Percentiles rank a stretch among this genome's conserved stretches.
Evolutionary conservation across 2,888 invertebrate genomes (phyloP).

Genomic region (Lepeophtheirus nordmannii): DNA sequence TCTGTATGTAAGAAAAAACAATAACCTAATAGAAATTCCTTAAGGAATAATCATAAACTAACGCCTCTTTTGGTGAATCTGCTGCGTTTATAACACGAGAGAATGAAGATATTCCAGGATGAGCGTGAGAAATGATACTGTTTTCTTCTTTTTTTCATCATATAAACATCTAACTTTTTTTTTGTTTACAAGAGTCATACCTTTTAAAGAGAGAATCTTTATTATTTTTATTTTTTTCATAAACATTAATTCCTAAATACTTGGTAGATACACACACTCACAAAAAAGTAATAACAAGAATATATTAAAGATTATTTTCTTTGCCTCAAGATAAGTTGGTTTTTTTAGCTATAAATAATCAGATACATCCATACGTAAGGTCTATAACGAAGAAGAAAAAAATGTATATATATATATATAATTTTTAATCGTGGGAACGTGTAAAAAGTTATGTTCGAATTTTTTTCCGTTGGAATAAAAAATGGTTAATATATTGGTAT

Average conservation of each 20-base stretch:
- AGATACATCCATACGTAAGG: background rate
- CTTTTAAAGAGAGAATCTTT: too few species aligned
- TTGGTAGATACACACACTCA: background rate
- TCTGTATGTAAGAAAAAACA: too few species aligned
- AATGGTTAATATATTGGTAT: conserved; percentile 3
- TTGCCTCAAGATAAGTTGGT: conserved; percentile 6
- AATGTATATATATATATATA: background rate
- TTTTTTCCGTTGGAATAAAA: conserved; percentile 3
- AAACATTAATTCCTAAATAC: background rate
- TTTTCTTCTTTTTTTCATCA: too few species aligned
- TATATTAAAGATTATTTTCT: conserved; percentile 3
- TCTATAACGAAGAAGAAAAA: too few species aligned
- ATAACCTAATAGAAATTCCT: too few species aligned
- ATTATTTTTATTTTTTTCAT: background rate
- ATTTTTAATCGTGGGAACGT: conserved; percentile 6
- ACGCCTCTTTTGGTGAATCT: too few species aligned
- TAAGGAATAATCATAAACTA: too few species aligned
- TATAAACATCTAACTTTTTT: too few species aligned
- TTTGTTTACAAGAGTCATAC: too few species aligned
- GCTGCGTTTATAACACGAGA: too few species aligned
- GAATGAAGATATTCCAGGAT: too few species aligned
- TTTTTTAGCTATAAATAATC: conserved; percentile 6
- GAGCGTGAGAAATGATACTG: too few species aligned
- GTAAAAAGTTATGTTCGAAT: background rate
- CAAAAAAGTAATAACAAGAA: background rate